These are phyloP conservation scores for Latrodectus geometricus DNA, from an alignment of 1,140 invertebrate genomes.

Conservation along the genomic window DNA sequence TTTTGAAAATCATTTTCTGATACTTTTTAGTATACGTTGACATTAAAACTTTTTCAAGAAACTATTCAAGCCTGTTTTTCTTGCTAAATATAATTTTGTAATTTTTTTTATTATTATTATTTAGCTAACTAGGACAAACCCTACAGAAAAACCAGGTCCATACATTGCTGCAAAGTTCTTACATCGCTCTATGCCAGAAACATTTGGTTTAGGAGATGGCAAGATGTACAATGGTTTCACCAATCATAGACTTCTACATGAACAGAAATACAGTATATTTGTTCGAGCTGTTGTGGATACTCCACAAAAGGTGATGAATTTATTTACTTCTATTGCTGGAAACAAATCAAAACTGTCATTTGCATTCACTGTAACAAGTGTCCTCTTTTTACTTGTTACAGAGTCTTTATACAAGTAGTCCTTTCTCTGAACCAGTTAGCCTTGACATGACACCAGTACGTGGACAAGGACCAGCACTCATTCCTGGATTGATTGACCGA, in stretches of 20 bases:
- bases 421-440: conserved; percentile 90
- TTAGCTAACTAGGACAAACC: conserved; percentile 51
- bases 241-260: conserved; percentile 86
- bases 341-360: neutral
- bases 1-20: too few species aligned
- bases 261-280: conserved; percentile 89
- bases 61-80: too few species aligned
- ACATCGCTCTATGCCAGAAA: conserved; percentile 90
- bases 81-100: neutral
- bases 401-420: conserved; percentile 94
- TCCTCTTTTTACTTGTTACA: conserved; percentile 65
- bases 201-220: conserved; percentile 89
- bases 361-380: neutral
- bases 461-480: conserved; percentile 26
- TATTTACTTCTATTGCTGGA: neutral
- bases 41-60: too few species aligned
- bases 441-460: conserved; percentile 73
- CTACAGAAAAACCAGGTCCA: conserved; percentile 74
- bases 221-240: conserved; percentile 89
- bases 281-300: conserved; percentile 95
- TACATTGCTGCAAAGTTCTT: conserved; percentile 95
- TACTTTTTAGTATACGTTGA: too few species aligned
- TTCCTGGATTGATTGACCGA: conserved; percentile 17
- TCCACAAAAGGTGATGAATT: conserved; percentile 79
- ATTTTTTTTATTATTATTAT: neutral